These are phyloP conservation scores for Tenthredo amoena DNA, from an alignment of 2,888 invertebrate genomes.

Conservation along the genomic window DNA sequence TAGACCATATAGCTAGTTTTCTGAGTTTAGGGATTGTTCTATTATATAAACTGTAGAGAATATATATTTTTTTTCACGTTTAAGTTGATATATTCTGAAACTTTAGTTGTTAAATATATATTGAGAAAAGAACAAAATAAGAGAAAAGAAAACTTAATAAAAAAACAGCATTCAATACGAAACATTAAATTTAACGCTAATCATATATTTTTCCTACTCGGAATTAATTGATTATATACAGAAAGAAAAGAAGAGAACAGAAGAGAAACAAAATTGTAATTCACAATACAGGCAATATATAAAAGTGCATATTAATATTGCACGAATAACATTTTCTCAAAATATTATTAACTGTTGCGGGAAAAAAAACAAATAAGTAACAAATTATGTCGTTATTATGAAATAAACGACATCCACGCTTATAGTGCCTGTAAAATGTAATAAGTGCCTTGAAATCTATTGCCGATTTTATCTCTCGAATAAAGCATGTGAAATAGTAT, in stretches of 20 bases:
- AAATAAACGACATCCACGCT: neutral
- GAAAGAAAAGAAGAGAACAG: neutral
- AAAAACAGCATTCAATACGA: neutral
- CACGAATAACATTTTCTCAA: neutral
- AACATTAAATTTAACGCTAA: conserved; percentile 5
- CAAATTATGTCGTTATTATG: neutral
- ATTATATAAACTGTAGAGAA: conserved; percentile 1
- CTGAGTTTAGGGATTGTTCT: conserved; percentile 12
- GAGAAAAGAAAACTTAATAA: neutral
- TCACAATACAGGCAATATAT: conserved; percentile 26
- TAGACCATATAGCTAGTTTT: neutral
- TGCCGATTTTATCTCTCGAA: conserved; percentile 62
- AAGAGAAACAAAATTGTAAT: neutral
- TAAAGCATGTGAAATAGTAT: conserved; percentile 72
- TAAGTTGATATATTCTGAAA: conserved; percentile 27
- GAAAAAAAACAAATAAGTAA: neutral
- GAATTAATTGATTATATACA: neutral
- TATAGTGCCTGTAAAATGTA: conserved; percentile 24
- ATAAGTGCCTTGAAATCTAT: conserved; percentile 61
- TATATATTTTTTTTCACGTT: neutral
- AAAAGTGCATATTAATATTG: neutral
- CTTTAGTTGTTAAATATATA: conserved; percentile 20
- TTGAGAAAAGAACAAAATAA: neutral
- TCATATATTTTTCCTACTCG: neutral
- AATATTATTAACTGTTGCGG: neutral